A percentile compares a stretch with the other conserved stretches of the same genome.
Conservation (phyloP, 2,797 vertebrate species). For the Lacerta viridis region DNA sequence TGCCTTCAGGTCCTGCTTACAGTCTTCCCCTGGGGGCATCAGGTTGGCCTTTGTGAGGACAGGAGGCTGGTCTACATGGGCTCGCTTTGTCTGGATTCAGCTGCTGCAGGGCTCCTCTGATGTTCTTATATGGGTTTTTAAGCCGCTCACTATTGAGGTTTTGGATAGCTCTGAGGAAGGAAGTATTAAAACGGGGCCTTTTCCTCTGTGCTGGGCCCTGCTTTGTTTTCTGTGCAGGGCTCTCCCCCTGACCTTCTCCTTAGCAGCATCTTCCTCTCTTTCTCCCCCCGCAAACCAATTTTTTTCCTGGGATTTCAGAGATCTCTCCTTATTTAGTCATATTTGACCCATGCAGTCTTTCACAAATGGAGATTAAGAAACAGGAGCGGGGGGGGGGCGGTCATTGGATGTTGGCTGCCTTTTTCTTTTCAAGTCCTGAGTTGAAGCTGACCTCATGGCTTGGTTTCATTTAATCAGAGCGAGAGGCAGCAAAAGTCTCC, state of each 20-base stretch:
- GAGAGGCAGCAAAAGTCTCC: conserved; percentile 15
- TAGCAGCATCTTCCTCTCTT: background rate
- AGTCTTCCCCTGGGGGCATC: too few relatives aligned
- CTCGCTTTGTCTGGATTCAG: too few relatives aligned
- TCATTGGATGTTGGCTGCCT: background rate
- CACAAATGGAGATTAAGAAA: conserved; percentile 23
- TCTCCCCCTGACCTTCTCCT: background rate
- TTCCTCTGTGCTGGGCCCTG: conserved; percentile 47
- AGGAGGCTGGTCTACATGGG: too few relatives aligned
- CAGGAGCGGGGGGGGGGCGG: conserved; percentile 30
- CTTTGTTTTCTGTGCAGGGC: conserved; percentile 50
- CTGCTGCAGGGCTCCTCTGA: too few relatives aligned
- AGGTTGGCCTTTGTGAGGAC: too few relatives aligned
- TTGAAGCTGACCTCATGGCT: background rate
- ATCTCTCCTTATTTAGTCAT: conserved; percentile 47
- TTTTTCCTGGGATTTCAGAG: background rate
- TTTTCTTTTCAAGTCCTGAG: background rate
- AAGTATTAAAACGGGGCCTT: conserved; percentile 46
- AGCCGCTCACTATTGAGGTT: background rate
- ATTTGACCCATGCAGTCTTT: conserved; percentile 25
- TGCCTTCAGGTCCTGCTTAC: too few relatives aligned
- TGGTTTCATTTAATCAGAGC: background rate
- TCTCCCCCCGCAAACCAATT: too few relatives aligned
- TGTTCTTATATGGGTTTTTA: background rate
- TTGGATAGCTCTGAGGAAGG: background rate